Percentiles rank a stretch among this genome's conserved stretches.
Evolutionary conservation across 2,113 vertebrate genomes (phyloP).

Genomic region (Platysteira castanea): DNA sequence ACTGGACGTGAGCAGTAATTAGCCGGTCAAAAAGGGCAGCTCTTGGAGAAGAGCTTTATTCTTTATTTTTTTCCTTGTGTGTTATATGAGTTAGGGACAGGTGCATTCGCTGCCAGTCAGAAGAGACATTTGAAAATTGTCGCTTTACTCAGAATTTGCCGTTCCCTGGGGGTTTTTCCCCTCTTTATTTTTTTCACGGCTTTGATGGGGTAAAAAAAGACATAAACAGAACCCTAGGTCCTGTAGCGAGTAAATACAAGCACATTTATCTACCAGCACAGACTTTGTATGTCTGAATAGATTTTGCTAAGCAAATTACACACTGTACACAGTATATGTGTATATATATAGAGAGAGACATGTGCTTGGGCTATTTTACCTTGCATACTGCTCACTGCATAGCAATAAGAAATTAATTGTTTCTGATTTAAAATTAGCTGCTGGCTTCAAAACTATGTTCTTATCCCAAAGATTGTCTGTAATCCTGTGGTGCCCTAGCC

Average conservation of each 20-base stretch:
- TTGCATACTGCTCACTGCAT: not conserved
- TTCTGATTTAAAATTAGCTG: not conserved
- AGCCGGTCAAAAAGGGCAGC: not conserved
- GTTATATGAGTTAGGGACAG: not conserved
- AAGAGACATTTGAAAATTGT: not conserved
- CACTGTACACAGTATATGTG: not conserved
- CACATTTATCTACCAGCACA: not conserved
- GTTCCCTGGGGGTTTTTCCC: fast-evolving
- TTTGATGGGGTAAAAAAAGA: not conserved
- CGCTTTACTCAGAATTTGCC: not conserved
- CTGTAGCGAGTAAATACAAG: not conserved
- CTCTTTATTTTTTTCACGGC: not conserved
- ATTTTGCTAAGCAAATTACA: not conserved
- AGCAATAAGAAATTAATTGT: not conserved
- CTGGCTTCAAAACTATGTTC: not conserved
- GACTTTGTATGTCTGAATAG: not conserved
- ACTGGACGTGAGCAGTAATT: fast-evolving
- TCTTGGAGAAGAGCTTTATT: not conserved
- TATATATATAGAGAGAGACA: too few relatives aligned
- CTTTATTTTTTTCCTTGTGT: not conserved
- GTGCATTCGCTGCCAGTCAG: not conserved
- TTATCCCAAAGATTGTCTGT: not conserved
- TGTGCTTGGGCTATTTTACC: not conserved
- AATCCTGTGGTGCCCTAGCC: not conserved
- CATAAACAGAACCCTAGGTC: not conserved